Conservation (phyloP, 2,113 vertebrate genomes). For the Physeter macrocephalus region DNA sequence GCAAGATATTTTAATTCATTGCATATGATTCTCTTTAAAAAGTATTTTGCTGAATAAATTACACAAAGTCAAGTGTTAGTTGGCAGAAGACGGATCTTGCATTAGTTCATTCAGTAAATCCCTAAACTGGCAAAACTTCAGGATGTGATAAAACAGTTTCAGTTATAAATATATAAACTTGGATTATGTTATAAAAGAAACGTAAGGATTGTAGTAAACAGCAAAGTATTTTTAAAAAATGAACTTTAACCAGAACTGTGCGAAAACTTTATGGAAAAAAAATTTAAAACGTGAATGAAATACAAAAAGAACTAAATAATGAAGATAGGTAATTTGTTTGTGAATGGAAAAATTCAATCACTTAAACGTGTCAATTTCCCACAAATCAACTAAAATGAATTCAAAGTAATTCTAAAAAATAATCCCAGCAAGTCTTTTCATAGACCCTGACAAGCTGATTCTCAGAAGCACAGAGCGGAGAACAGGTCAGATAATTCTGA, state of each 20-base stretch:
- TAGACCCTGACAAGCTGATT: neutral
- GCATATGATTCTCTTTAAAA: constrained; percentile 16
- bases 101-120: constrained; percentile 42
- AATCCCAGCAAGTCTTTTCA: neutral
- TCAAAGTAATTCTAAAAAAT: neutral
- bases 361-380: neutral
- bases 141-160: neutral
- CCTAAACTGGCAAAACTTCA: constrained; percentile 28
- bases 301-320: neutral
- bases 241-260: neutral
- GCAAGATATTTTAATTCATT: constrained; percentile 21
- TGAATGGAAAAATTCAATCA: neutral
- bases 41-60: constrained; percentile 43
- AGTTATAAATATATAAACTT: neutral
- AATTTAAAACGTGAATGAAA: neutral
- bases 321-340: neutral
- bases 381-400: neutral
- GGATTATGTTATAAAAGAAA: constrained; percentile 8
- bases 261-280: neutral
- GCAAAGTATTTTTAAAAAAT: neutral
- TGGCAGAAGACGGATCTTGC: constrained; percentile 17
- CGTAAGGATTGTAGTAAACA: constrained; percentile 33
- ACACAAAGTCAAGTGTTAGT: constrained; percentile 21
- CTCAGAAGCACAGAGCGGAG: neutral
- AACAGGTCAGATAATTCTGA: neutral